Conservation (phyloP, 2,797 vertebrate species). For the Microctenopoma stevenorrisi region DNA sequence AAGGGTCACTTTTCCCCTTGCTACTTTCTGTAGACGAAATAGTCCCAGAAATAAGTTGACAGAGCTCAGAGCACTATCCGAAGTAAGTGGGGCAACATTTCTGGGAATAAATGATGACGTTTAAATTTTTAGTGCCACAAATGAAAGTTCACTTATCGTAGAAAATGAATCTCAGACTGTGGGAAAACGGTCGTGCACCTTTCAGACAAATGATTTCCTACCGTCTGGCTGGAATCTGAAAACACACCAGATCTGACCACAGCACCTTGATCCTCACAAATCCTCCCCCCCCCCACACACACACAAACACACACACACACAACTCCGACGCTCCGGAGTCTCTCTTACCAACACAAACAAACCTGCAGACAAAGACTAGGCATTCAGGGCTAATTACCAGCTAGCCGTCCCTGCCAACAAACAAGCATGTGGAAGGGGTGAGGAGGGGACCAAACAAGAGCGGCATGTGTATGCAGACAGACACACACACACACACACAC, state of each 20-base stretch:
- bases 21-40: neutral
- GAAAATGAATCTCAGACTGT: neutral
- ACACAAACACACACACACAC: no score
- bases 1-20: neutral
- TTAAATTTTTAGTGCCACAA: neutral
- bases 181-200: neutral
- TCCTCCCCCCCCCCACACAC: neutral
- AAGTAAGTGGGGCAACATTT: neutral
- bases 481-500: conserved; percentile 12
- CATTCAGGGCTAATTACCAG: conserved; percentile 71
- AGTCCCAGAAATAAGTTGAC: neutral
- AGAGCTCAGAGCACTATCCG: neutral
- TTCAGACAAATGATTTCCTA: conserved; percentile 1
- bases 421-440: conserved; percentile 21
- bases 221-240: conserved; percentile 3
- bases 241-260: conserved; percentile 26
- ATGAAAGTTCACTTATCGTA: neutral
- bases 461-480: conserved; percentile 47
- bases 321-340: conserved; percentile 36
- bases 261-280: conserved; percentile 34
- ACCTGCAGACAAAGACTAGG: conserved; percentile 62
- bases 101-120: neutral
- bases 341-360: conserved; percentile 62
- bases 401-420: conserved; percentile 55
- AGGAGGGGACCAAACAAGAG: conserved; percentile 32